These are phyloP conservation scores for Ceratotherium simum DNA, from an alignment of 2,113 vertebrate genomes.

Conservation along the genomic window DNA sequence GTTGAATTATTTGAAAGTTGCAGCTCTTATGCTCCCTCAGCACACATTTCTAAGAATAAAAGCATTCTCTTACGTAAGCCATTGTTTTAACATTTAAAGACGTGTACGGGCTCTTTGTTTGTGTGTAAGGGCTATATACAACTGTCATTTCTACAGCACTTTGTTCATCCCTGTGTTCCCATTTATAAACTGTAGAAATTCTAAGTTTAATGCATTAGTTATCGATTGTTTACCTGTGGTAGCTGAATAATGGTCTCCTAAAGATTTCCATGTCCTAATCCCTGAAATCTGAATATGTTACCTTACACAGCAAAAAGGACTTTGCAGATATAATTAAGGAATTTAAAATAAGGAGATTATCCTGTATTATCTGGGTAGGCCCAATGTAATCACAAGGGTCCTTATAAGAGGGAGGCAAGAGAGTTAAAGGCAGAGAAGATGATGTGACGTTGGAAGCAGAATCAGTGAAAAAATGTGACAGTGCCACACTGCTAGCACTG, in stretches of 20 bases:
- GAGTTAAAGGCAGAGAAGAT: background rate
- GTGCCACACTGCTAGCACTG: no score
- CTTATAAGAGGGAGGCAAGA: background rate
- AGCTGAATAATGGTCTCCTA: background rate
- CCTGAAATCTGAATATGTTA: background rate
- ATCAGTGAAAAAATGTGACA: background rate
- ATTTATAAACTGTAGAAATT: background rate
- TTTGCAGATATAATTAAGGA: background rate
- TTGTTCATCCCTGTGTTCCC: background rate
- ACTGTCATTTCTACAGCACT: background rate
- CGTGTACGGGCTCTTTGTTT: background rate
- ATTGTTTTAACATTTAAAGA: constrained; percentile 14
- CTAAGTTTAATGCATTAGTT: background rate
- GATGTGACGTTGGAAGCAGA: background rate
- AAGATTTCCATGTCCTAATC: background rate
- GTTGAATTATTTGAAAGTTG: background rate
- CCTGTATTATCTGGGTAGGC: background rate
- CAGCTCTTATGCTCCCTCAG: background rate
- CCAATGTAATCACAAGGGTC: background rate
- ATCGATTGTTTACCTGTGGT: background rate
- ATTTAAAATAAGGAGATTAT: background rate
- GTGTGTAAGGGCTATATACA: background rate
- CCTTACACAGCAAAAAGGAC: background rate
- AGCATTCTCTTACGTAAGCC: background rate
- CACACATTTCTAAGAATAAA: background rate